Conservation (phyloP, 2,113 vertebrate genomes). For the Elephas maximus region DNA sequence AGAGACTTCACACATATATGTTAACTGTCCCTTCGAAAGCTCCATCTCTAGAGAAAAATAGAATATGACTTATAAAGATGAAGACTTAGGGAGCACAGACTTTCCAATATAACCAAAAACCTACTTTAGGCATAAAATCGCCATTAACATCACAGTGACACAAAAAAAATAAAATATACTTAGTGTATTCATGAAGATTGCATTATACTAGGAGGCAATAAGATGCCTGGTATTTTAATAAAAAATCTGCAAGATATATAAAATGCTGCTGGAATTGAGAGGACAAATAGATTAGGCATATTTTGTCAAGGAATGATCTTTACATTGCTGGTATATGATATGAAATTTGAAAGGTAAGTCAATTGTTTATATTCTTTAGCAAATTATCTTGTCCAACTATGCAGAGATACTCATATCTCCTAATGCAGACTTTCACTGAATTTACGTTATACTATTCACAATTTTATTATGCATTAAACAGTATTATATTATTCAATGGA, state of each 20-base stretch:
- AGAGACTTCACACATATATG: background rate
- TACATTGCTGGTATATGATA: too few species aligned
- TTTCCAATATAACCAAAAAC: too few species aligned
- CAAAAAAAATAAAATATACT: background rate
- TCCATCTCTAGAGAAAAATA: background rate
- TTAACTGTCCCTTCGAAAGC: background rate
- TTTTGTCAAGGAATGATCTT: background rate
- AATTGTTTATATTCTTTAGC: background rate
- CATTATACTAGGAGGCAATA: too few species aligned
- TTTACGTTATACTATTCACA: background rate
- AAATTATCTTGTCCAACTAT: background rate
- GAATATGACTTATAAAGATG: background rate
- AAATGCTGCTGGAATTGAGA: background rate
- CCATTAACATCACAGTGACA: background rate
- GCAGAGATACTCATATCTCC: background rate
- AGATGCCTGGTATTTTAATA: too few species aligned
- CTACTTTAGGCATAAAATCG: background rate
- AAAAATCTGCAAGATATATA: too few species aligned
- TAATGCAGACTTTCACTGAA: background rate
- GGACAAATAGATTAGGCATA: too few species aligned
- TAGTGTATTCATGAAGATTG: background rate
- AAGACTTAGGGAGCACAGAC: background rate
- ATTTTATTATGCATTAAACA: too few species aligned
- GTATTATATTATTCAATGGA: too few species aligned
- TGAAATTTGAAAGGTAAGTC: background rate